Conservation (phyloP, 2,797 vertebrate genomes). For the Bucorvus abyssinicus region DNA sequence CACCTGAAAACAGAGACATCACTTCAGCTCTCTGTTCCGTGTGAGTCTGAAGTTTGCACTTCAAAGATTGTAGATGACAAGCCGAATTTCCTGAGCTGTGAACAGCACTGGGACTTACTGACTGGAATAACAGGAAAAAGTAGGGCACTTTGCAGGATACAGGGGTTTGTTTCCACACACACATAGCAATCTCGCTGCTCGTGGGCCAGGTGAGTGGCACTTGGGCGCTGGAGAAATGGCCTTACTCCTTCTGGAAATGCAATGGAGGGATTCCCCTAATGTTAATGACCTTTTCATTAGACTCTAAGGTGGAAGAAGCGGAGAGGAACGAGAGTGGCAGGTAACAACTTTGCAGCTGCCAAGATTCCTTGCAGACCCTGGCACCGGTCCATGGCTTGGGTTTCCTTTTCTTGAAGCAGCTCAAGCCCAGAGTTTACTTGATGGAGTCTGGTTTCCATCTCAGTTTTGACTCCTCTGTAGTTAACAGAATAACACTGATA, state of each 20-base stretch:
- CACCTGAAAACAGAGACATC: conserved; percentile 22
- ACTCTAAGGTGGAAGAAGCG: not conserved
- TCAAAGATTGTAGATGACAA: conserved; percentile 25
- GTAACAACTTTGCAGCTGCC: not conserved
- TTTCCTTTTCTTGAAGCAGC: not conserved
- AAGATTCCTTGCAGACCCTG: not conserved
- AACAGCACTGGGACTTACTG: not conserved
- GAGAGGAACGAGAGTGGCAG: not conserved
- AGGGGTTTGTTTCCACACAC: no score
- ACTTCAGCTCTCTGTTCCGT: not conserved
- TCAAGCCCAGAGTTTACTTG: not conserved
- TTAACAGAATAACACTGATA: not conserved
- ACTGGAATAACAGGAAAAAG: not conserved
- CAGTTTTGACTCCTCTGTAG: not conserved
- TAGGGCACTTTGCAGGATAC: not conserved
- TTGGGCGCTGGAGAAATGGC: not conserved
- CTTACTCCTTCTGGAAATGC: not conserved
- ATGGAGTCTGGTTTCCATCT: not conserved
- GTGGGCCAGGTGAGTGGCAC: fast-evolving
- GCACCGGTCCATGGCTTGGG: fast-evolving
- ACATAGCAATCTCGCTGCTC: fast-evolving
- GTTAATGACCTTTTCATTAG: not conserved
- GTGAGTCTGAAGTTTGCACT: not conserved
- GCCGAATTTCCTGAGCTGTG: not conserved
- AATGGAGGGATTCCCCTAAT: not conserved